Percentiles rank a stretch among this genome's conserved stretches.
phyloP scores from a whole-genome alignment of 1,140 invertebrate species.

The Asbolus verrucosus region DNA sequence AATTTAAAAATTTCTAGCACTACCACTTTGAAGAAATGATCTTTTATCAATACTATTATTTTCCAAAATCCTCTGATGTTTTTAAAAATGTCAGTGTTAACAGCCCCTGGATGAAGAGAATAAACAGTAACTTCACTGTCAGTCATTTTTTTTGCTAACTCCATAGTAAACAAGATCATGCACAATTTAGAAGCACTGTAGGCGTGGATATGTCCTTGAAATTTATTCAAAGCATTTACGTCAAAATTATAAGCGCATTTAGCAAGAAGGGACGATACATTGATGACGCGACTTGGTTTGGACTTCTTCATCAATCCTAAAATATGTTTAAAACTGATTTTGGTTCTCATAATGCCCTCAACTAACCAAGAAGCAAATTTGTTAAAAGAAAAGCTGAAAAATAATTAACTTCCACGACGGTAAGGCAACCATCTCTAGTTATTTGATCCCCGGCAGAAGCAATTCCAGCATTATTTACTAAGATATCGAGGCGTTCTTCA shows the following conservation, averaged over 20 bases:
- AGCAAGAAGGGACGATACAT: constrained; percentile 76
- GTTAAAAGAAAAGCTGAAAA: constrained; percentile 71
- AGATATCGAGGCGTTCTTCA: constrained; percentile 78
- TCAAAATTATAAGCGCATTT: constrained; percentile 70
- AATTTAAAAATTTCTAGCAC: neutral
- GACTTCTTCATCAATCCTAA: constrained; percentile 67
- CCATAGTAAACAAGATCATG: constrained; percentile 74
- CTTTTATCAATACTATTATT: too few relatives aligned
- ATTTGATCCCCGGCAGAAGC: constrained; percentile 60
- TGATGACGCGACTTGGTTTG: constrained; percentile 74
- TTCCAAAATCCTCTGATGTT: too few relatives aligned
- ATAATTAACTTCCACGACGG: constrained; percentile 68
- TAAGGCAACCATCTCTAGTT: constrained; percentile 68
- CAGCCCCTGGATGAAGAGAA: constrained; percentile 60
- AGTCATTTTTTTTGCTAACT: constrained; percentile 71
- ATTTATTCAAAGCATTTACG: constrained; percentile 72
- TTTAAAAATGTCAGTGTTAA: constrained; percentile 61
- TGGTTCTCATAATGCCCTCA: neutral
- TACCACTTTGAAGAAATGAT: neutral
- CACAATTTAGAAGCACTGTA: constrained; percentile 80
- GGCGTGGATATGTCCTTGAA: constrained; percentile 17
- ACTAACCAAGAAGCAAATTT: constrained; percentile 67
- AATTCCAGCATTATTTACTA: constrained; percentile 85
- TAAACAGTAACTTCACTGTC: constrained; percentile 63
- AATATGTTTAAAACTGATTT: constrained; percentile 32